phyloP scores from a whole-genome alignment of 2,113 vertebrate species.

The Galeopterus variegatus region DNA sequence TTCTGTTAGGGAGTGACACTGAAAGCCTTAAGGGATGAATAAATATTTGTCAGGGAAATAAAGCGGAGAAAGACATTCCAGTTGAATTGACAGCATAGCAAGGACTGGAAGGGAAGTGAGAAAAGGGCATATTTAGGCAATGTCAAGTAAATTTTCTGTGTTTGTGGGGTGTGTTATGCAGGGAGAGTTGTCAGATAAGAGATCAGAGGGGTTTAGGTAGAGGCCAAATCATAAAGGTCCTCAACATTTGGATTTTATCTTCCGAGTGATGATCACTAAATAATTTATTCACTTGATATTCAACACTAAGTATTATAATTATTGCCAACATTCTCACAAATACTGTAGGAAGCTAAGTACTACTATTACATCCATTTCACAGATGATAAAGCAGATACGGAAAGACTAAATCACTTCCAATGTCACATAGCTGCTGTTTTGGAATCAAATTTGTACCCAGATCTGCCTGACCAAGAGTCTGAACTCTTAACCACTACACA shows the following conservation, averaged over 20 bases:
- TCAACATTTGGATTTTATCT: not conserved
- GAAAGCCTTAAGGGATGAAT: not conserved
- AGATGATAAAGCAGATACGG: not conserved
- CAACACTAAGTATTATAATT: not conserved
- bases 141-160: not conserved
- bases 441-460: not conserved
- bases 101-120: not conserved
- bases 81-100: not conserved
- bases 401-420: not conserved
- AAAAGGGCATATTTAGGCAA: not conserved
- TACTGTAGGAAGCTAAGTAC: not conserved
- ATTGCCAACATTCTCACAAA: not conserved
- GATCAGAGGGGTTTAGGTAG: not conserved
- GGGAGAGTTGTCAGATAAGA: not conserved
- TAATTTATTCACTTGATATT: not conserved
- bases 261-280: not conserved
- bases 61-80: not conserved
- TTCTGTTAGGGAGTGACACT: not conserved
- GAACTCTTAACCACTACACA: not conserved
- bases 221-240: not conserved
- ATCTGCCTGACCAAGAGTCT: not conserved
- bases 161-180: not conserved
- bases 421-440: not conserved
- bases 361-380: not conserved
- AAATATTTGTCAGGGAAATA: not conserved